Base-by-base conservation (phyloP, 2,888 invertebrate species). In the Lepidochrysops patricia region DNA sequence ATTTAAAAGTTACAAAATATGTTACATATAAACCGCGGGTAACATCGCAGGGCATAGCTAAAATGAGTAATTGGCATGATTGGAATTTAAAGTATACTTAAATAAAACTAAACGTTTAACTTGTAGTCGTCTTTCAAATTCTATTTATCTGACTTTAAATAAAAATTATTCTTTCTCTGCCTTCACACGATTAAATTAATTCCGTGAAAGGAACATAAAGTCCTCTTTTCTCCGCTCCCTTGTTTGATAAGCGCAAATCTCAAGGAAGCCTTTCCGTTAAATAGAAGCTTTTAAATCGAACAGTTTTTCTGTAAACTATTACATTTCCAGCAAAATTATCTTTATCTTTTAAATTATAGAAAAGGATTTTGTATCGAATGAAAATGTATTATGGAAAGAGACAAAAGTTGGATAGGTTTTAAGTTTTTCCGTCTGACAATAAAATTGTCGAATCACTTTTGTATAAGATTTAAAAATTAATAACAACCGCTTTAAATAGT, bases 121-220 rank as follows among this genome's bases (percentile, higher is more conserved):
- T n/a, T n/a, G 13, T n/a, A 37, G 7, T 13, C 37, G 6, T 13
- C 7, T 37, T 2, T 15, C 2, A 7, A 37, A 19, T 7, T 19
- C 15, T 15, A 37, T 37, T 37, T 37, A n/a, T 19, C 49, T n/a
- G 23, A 49, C 23, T 2, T 25, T 25, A 25, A 49, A 49, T 23
- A 25, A 25, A 25, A 25, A 49, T 29, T 23, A 23, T 49, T 12
- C 49, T 49, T 12, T 49, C 49, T n/a, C 15, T 37, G 15, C 15
- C 29, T 27, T 52, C 27, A 27, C 29, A 13, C 29, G 15, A 26
- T 29, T 29, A 29, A 52, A 52, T 52, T 13, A 15, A 52, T 9
- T 29, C 6, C 29, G 29, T 9, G 29, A 52, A 52, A 27, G 27
- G 52, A 52, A 29, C 52, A 52, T 52, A 25, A 52, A 52, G n/a